phyloP scores from a whole-genome alignment of 2,113 vertebrate genomes.

The Phaethornis superciliosus region DNA sequence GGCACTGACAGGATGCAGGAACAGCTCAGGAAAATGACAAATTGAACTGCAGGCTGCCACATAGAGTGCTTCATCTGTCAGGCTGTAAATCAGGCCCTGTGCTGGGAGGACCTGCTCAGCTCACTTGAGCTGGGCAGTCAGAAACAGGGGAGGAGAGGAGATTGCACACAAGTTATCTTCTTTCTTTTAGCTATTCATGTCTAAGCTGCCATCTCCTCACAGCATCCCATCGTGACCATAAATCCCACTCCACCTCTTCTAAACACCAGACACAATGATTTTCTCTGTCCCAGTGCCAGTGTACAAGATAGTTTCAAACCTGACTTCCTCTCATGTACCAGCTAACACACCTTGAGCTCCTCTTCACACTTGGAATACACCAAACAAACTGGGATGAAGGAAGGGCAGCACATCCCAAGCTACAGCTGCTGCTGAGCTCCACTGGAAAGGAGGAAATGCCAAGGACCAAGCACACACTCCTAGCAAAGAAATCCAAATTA shows the following conservation, averaged over 20 bases:
- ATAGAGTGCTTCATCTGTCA: neutral
- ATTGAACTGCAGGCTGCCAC: neutral
- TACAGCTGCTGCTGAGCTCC: neutral
- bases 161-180: neutral
- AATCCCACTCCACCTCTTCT: neutral
- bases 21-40: neutral
- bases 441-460: neutral
- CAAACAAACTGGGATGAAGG: neutral
- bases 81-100: neutral
- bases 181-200: neutral
- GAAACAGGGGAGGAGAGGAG: neutral
- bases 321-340: fast-evolving
- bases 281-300: neutral
- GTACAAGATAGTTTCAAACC: neutral
- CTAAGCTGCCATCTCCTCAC: neutral
- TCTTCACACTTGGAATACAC: neutral
- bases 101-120: neutral
- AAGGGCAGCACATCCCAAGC: neutral
- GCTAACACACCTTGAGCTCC: neutral
- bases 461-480: neutral
- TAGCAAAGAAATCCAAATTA: neutral
- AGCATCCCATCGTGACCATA: neutral
- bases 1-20: neutral
- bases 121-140: neutral
- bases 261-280: neutral